Conservation (phyloP, 2,888 invertebrate species). For the Mantis religiosa region DNA sequence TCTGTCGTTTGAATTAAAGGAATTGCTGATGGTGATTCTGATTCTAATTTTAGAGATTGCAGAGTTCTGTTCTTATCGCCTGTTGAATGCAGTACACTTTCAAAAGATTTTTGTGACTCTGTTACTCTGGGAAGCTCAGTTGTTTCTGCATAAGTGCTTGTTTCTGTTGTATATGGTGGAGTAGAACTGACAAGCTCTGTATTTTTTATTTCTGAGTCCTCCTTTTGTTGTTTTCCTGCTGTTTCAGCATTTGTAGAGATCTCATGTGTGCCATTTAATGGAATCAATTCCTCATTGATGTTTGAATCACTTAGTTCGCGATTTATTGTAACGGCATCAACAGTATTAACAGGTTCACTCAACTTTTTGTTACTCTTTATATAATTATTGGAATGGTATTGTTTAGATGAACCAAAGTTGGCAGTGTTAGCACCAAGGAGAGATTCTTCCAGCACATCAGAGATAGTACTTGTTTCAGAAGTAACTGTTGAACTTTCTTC, state of each 20-base stretch:
- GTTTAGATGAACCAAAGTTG: conserved; percentile 15
- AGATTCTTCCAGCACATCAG: not conserved
- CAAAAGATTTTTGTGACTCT: not conserved
- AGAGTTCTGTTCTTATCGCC: not conserved
- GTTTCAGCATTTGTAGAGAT: not conserved
- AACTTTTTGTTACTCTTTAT: not conserved
- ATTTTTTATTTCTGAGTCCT: not conserved
- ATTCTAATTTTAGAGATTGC: not conserved
- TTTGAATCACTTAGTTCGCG: conserved; percentile 1
- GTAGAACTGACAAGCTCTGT: not conserved
- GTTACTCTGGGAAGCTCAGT: not conserved
- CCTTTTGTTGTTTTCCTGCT: not conserved
- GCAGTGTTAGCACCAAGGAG: conserved; percentile 16
- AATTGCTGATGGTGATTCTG: not conserved
- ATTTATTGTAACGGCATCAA: not conserved
- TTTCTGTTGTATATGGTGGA: not conserved
- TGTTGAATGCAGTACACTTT: not conserved
- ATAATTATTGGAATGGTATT: not conserved
- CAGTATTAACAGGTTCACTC: not conserved
- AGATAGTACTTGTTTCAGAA: not conserved
- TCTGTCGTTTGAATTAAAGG: not conserved
- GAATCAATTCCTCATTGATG: not conserved
- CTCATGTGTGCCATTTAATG: not conserved
- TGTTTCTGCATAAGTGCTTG: not conserved
- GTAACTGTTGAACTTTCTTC: not conserved